Evolutionary conservation across 2,888 invertebrate species (phyloP).

Genomic region (Brenthis ino): DNA sequence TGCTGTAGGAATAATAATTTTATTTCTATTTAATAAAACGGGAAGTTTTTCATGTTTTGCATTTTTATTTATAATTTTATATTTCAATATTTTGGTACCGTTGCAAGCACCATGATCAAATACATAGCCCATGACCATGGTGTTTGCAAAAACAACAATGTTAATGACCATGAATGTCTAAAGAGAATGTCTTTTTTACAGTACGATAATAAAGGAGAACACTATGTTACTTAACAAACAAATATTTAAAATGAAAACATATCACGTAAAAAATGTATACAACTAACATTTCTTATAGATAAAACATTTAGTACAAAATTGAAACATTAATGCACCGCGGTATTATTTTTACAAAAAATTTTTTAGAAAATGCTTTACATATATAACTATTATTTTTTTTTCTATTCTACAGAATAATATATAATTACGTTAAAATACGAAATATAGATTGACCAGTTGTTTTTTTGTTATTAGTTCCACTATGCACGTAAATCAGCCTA

Average conservation of each 20-base stretch:
- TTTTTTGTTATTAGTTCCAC: no score
- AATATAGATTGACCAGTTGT: no score
- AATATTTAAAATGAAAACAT: not conserved
- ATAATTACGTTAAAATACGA: not conserved
- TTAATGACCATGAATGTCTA: not conserved
- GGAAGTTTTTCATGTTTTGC: no score
- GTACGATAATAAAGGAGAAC: not conserved
- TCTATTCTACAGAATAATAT: not conserved
- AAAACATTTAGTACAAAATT: slow-evolving; percentile 8
- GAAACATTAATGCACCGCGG: slow-evolving; percentile 1
- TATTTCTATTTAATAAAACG: no score
- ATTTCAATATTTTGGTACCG: no score
- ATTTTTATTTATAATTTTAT: no score
- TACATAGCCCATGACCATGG: no score
- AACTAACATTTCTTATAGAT: not conserved
- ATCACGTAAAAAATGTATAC: not conserved
- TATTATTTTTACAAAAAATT: slow-evolving; percentile 6
- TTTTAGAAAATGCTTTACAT: not conserved
- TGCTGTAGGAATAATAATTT: no score
- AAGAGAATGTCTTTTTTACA: not conserved
- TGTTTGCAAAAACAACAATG: no score
- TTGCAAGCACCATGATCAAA: no score
- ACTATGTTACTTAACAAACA: not conserved
- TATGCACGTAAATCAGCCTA: no score
- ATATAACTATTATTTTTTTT: not conserved